phyloP scores from a whole-genome alignment of 2,888 invertebrate species.

The Hydraecia micacea region DNA sequence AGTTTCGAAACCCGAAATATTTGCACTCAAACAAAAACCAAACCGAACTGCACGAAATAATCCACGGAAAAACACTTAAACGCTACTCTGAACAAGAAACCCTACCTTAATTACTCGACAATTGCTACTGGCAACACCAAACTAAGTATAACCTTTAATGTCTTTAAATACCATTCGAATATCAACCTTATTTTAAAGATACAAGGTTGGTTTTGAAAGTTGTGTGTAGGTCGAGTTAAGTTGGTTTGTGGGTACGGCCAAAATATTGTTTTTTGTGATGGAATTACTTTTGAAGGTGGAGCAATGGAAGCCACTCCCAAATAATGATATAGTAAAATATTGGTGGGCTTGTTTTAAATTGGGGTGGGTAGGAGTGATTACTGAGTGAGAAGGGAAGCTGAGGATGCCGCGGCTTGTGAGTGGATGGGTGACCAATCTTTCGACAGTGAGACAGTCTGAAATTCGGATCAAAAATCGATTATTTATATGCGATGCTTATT shows the following conservation, averaged over 20 bases:
- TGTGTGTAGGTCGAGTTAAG: background rate
- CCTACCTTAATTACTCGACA: conserved; percentile 57
- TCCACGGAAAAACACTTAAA: conserved; percentile 65
- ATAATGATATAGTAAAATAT: conserved; percentile 53
- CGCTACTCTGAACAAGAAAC: conserved; percentile 62
- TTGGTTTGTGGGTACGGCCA: conserved; percentile 36
- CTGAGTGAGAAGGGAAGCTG: background rate
- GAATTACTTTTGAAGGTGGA: conserved; percentile 59
- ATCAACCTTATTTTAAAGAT: background rate
- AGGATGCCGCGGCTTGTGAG: too few relatives aligned
- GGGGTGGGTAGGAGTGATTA: conserved; percentile 27
- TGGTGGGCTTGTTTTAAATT: conserved; percentile 13
- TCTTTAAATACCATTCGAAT: conserved; percentile 1
- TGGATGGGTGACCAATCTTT: conserved; percentile 19
- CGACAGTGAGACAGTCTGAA: background rate
- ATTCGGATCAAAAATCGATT: background rate
- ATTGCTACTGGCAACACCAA: conserved; percentile 36
- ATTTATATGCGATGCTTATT: background rate
- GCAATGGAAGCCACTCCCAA: conserved; percentile 56
- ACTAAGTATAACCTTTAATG: background rate
- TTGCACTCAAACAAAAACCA: conserved; percentile 58
- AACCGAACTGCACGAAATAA: conserved; percentile 62
- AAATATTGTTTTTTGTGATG: conserved; percentile 63
- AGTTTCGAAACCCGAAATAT: conserved; percentile 59
- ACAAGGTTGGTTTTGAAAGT: background rate